Conservation (phyloP, 1,140 invertebrate species). For the Heterodera carotae region DNA sequence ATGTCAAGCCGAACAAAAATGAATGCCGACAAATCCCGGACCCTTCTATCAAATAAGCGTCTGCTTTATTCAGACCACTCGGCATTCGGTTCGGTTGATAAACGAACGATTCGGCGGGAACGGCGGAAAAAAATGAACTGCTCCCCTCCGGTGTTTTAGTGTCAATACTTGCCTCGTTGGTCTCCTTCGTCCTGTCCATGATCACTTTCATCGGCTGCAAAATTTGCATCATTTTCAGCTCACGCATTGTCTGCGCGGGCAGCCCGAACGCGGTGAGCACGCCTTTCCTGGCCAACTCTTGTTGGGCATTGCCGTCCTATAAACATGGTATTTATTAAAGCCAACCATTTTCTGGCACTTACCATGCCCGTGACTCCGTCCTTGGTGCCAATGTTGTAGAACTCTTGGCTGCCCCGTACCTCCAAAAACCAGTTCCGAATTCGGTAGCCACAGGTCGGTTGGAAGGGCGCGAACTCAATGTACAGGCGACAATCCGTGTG, state of each 20-base stretch:
- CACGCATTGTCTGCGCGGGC: constrained; percentile 71
- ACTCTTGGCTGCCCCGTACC: constrained; percentile 38
- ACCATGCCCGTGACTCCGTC: background rate
- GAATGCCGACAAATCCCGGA: no score
- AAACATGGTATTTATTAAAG: constrained; percentile 17
- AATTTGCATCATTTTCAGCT: constrained; percentile 87
- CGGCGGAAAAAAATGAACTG: no score
- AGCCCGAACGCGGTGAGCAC: constrained; percentile 34
- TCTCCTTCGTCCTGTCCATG: constrained; percentile 93
- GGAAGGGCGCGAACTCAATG: constrained; percentile 44
- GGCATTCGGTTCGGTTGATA: no score
- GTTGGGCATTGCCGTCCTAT: constrained; percentile 1
- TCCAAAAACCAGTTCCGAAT: constrained; percentile 44
- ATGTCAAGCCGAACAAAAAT: no score
- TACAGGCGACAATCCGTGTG: constrained; percentile 45
- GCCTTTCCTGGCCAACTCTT: constrained; percentile 20
- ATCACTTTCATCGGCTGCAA: constrained; percentile 98
- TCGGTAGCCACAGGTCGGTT: constrained; percentile 39
- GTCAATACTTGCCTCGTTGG: constrained; percentile 20
- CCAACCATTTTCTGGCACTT: background rate
- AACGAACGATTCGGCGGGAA: no score
- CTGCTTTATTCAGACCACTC: no score
- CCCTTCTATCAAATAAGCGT: no score
- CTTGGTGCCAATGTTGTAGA: constrained; percentile 19
- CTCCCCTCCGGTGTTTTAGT: background rate